Evolutionary conservation across 92 coral and sea anemone species (phyloP).

Genomic region (Scolanthus callimorphus): DNA sequence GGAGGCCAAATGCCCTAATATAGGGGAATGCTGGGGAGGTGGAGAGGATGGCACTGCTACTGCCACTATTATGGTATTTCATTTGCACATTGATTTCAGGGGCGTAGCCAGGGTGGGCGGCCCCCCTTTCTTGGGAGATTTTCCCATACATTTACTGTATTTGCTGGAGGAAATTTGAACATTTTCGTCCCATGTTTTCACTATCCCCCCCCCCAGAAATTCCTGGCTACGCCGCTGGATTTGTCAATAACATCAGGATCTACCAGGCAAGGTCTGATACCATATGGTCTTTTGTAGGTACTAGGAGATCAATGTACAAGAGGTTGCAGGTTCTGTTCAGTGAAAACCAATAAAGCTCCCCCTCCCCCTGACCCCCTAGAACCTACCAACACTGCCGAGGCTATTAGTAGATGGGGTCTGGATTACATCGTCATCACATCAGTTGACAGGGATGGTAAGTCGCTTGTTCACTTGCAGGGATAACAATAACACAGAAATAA

Average conservation of each 20-base stretch:
- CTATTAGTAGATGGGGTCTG: slow-evolving; percentile 88
- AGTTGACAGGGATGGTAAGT: slow-evolving; percentile 97
- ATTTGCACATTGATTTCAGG: no score
- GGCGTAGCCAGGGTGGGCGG: no score
- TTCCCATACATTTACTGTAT: no score
- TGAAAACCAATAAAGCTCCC: slow-evolving; percentile 94
- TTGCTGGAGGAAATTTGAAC: no score
- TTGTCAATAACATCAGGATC: no score
- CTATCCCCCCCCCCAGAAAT: no score
- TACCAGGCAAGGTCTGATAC: no score
- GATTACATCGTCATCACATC: slow-evolving; percentile 95
- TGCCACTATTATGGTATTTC: slow-evolving; percentile 95
- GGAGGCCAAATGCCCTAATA: slow-evolving; percentile 95
- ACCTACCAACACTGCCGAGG: slow-evolving; percentile 93
- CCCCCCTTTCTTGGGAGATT: no score
- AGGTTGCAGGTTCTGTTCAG: slow-evolving; percentile 96
- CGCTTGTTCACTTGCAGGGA: no score
- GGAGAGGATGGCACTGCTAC: slow-evolving; percentile 92
- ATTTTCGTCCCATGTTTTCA: no score
- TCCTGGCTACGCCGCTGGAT: no score
- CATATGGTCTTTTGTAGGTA: slow-evolving; percentile 56
- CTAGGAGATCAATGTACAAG: slow-evolving; percentile 99
- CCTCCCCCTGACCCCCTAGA: slow-evolving; percentile 92
- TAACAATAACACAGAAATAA: no score
- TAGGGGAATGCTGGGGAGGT: slow-evolving; percentile 99